Conservation (phyloP, 2,888 invertebrate species). For the Drosophila koepferae region DNA sequence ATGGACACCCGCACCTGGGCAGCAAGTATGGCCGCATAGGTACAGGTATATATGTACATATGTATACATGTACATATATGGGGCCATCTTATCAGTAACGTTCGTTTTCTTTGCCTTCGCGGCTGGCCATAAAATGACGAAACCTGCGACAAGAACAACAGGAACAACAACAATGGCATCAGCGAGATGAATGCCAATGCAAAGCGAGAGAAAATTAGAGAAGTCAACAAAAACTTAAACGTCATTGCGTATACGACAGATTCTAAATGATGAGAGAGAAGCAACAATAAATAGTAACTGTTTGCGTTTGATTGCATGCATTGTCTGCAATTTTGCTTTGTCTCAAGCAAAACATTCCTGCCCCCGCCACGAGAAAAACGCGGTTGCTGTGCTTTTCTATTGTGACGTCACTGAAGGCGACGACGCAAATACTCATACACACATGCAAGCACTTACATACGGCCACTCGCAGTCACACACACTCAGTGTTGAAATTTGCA, state of each 20-base stretch:
- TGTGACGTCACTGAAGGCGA: slow-evolving; percentile 71
- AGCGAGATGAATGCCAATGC: slow-evolving; percentile 60
- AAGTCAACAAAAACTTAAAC: slow-evolving; percentile 37
- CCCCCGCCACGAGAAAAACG: slow-evolving; percentile 36
- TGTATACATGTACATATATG: slow-evolving; percentile 2
- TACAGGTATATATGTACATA: slow-evolving; percentile 19
- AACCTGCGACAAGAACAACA: slow-evolving; percentile 12
- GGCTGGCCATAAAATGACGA: slow-evolving; percentile 52
- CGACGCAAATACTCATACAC: slow-evolving; percentile 71
- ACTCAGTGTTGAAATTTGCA: slow-evolving; percentile 48
- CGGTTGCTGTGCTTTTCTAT: slow-evolving; percentile 69
- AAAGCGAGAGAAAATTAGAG: slow-evolving; percentile 32
- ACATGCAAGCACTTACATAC: slow-evolving; percentile 8
- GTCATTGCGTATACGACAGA: slow-evolving; percentile 35
- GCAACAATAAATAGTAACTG: slow-evolving; percentile 27
- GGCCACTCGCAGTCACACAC: slow-evolving; percentile 9
- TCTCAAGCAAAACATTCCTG: slow-evolving; percentile 19
- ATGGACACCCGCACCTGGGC: slow-evolving; percentile 60
- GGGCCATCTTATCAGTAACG: slow-evolving; percentile 63
- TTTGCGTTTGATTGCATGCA: slow-evolving; percentile 22
- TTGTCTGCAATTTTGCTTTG: slow-evolving; percentile 41
- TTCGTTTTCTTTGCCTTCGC: slow-evolving; percentile 62
- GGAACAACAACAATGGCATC: slow-evolving; percentile 39
- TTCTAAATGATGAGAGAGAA: slow-evolving; percentile 3
- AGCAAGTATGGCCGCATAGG: slow-evolving; percentile 13